phyloP scores from a whole-genome alignment of 2,113 vertebrate genomes.

The Perca fluviatilis region DNA sequence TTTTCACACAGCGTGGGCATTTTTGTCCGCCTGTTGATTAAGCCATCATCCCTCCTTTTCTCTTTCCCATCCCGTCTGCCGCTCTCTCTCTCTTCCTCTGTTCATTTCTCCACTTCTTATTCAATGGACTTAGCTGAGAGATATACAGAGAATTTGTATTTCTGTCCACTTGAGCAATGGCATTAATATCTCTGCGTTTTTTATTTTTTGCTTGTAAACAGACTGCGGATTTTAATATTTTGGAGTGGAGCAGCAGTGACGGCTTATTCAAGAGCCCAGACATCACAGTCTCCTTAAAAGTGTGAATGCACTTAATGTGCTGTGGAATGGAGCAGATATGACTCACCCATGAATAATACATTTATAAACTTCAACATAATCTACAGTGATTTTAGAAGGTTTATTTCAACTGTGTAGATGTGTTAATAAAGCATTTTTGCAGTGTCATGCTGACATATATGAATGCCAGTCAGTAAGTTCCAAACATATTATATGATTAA shows the following conservation, averaged over 20 bases:
- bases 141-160: constrained; percentile 17
- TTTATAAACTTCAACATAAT: background rate
- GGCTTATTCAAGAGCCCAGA: constrained; percentile 41
- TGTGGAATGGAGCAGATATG: constrained; percentile 14
- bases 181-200: constrained; percentile 19
- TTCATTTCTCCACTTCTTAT: constrained; percentile 5
- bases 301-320: constrained; percentile 39
- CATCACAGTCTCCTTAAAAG: constrained; percentile 27
- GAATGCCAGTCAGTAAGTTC: background rate
- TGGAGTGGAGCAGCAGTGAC: background rate
- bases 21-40: constrained; percentile 68
- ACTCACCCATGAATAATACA: constrained; percentile 9
- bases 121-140: constrained; percentile 18
- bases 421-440: background rate
- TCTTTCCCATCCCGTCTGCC: constrained; percentile 3
- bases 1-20: constrained; percentile 62
- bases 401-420: background rate
- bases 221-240: constrained; percentile 29
- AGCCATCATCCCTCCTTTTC: constrained; percentile 40
- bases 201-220: constrained; percentile 52
- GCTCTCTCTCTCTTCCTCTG: background rate
- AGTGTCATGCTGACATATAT: background rate
- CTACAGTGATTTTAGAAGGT: background rate
- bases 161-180: constrained; percentile 25
- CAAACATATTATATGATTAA: background rate